Evolutionary conservation across 2,113 vertebrate species (phyloP), one percentile per base, ranked within the genome.

Genomic region (Pterophyllum scalare): DNA sequence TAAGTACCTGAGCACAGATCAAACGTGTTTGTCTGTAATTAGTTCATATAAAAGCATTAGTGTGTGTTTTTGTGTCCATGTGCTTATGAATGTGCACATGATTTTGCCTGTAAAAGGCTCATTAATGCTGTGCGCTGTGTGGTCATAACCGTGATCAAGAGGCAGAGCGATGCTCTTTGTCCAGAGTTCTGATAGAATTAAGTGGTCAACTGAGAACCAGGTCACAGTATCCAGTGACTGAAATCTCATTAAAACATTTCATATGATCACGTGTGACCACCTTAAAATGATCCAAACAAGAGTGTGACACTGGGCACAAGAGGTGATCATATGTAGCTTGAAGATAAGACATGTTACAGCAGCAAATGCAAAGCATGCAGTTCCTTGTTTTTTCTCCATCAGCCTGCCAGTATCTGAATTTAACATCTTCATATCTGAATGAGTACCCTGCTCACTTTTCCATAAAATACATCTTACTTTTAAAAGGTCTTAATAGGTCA

Each of bases 11-110:
- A 80, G 43, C 64, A 65, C 79, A 79, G 43, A 60, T 56, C 35
- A 79, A 13, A 60, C 75, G 33, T 61, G 79, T 84, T 26, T 78
- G 61, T 85, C 20, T 81, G 64, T 67, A 72, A 65, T 72, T 80
- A 86, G 84, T 70, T 49, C n/a, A 56, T 64, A 70, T 52, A n/a
- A 84, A 88, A 74, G 58, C 38, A 31, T 9, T 9, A n/a, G 11
- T 74, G 56, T 80, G 65, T 85, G 70, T 64, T 54, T 59, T 54
- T 57, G n/a, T 70, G 57, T 74, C 6, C 64, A 57, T 59, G 52
- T 79, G 46, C 61, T 43, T 13, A 9, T 81, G 52, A 59, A 64
- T 83, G 38, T 85, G 65, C 46, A n/a, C 28, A 22, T 77, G 75
- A 74, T 54, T 84, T 83, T 79, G 56, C 77, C 43, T 58, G 38